Evolutionary conservation across 2,797 vertebrate genomes (phyloP).

Genomic region (Acridotheres tristis): DNA sequence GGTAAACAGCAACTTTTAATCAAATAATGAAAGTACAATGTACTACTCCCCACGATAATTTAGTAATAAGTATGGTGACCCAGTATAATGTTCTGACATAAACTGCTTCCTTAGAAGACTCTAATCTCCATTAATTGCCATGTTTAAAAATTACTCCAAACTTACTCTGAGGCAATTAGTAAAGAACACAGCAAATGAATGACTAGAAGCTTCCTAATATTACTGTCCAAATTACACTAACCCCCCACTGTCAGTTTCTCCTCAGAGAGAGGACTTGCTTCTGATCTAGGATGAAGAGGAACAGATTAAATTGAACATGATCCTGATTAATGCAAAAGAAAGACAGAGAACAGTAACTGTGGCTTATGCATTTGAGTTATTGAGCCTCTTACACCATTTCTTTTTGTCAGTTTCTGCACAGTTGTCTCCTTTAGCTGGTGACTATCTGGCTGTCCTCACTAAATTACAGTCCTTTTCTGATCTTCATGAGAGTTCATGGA

Average conservation of each 20-base stretch:
- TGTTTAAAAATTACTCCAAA: background rate
- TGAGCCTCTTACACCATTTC: background rate
- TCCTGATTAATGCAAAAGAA: background rate
- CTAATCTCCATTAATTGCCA: background rate
- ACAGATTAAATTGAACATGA: background rate
- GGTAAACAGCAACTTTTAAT: constrained; percentile 32
- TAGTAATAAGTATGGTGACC: background rate
- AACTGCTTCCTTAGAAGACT: background rate
- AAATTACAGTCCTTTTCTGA: background rate
- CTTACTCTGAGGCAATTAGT: background rate
- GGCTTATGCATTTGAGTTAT: background rate
- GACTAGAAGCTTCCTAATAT: background rate
- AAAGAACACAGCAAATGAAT: background rate
- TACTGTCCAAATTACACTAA: background rate
- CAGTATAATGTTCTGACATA: background rate
- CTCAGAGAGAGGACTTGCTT: background rate
- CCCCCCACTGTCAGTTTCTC: background rate
- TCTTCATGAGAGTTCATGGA: background rate
- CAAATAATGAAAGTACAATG: background rate
- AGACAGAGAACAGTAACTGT: background rate
- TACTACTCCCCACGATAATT: background rate
- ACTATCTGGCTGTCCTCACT: background rate
- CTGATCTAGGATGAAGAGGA: background rate
- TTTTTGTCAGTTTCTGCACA: background rate
- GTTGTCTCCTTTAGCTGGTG: background rate